phyloP scores from a whole-genome alignment of 2,113 vertebrate genomes.

The Bubo scandiacus region DNA sequence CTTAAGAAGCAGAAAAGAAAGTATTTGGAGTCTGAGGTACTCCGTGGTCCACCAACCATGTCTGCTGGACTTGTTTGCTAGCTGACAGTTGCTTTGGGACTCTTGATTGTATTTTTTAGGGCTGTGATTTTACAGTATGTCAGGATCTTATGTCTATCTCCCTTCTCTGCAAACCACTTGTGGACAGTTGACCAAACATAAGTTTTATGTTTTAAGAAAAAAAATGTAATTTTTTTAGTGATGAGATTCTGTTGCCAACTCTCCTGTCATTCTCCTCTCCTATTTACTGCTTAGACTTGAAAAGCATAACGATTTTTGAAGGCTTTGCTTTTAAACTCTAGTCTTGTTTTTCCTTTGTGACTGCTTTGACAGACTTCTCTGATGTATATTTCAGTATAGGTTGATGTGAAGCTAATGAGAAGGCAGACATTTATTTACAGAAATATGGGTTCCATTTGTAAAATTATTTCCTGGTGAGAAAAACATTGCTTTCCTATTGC shows the following conservation, averaged over 20 bases:
- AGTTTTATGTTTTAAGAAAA: background rate
- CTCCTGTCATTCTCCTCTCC: conserved; percentile 52
- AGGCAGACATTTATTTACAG: conserved; percentile 45
- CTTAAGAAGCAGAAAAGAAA: background rate
- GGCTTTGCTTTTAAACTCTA: conserved; percentile 58
- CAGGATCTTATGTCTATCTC: background rate
- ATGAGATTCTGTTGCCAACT: conserved; percentile 12
- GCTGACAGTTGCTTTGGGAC: conserved; percentile 12
- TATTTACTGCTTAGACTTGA: conserved; percentile 33
- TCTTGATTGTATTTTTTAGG: background rate
- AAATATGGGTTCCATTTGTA: conserved; percentile 44
- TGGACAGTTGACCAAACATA: conserved; percentile 27
- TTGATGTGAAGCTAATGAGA: conserved; percentile 48
- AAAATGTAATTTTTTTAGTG: background rate
- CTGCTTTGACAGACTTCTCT: conserved; percentile 44
- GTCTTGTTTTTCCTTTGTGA: conserved; percentile 49
- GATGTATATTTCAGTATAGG: conserved; percentile 61
- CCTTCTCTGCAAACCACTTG: conserved; percentile 6
- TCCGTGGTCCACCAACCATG: background rate
- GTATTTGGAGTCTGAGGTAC: background rate
- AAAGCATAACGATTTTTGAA: conserved; percentile 56
- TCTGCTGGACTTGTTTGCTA: background rate
- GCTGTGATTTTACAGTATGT: background rate
- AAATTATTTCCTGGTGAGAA: conserved; percentile 34
- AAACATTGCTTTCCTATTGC: conserved; percentile 4